Percentiles rank a stretch among this genome's conserved stretches.
Evolutionary conservation across 2,888 invertebrate species (phyloP).

Genomic region (Anoncus sp.): DNA sequence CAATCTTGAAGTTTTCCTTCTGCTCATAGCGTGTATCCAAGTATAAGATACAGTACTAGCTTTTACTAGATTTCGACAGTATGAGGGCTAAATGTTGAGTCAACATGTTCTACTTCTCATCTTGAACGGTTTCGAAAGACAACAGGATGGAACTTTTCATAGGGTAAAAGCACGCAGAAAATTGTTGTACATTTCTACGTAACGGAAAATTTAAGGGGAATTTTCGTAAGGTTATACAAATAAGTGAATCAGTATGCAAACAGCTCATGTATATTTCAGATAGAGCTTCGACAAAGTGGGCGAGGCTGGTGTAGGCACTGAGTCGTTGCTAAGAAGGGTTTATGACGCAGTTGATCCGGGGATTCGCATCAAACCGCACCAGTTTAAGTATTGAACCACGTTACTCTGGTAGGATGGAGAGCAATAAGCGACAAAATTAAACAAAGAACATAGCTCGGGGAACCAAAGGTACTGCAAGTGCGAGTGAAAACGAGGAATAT

Average conservation of each 20-base stretch:
- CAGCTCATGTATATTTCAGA: conserved; percentile 82
- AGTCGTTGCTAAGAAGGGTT: conserved; percentile 82
- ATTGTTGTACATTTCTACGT: conserved; percentile 52
- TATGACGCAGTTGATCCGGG: conserved; percentile 82
- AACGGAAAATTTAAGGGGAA: conserved; percentile 67
- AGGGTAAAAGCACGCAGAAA: background rate
- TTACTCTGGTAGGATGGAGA: conserved; percentile 47
- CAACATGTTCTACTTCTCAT: background rate
- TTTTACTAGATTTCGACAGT: too few species aligned
- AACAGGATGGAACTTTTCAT: background rate
- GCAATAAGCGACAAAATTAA: conserved; percentile 58
- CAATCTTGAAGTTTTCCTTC: too few species aligned
- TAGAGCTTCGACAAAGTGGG: conserved; percentile 67
- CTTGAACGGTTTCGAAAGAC: background rate
- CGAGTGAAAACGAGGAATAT: conserved; percentile 54
- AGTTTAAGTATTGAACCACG: conserved; percentile 79
- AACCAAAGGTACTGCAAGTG: conserved; percentile 29
- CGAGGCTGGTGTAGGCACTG: conserved; percentile 69
- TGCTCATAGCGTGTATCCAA: too few species aligned
- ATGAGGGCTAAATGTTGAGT: too few species aligned
- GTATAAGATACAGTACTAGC: too few species aligned
- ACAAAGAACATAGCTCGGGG: conserved; percentile 44
- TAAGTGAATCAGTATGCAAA: conserved; percentile 82
- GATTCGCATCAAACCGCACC: conserved; percentile 82
- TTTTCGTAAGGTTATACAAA: conserved; percentile 79